Conservation (phyloP, 2,888 invertebrate genomes). For the Lasioglossum lativentre region DNA sequence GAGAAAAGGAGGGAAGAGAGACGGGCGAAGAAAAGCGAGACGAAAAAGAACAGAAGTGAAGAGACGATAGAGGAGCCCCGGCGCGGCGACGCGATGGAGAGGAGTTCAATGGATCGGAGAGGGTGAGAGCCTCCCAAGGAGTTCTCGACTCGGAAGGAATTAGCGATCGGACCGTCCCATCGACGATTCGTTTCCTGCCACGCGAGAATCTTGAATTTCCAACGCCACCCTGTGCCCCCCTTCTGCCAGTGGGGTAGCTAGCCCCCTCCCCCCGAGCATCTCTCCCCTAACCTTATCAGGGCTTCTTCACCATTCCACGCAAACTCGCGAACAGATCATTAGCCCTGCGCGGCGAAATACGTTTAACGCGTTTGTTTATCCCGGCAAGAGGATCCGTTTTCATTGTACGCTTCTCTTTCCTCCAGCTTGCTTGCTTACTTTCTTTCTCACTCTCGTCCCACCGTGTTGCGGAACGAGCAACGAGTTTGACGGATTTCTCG, state of each 20-base stretch:
- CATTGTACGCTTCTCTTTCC: background rate
- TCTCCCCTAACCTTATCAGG: background rate
- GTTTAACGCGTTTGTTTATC: slow-evolving; percentile 47
- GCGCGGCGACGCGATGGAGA: slow-evolving; percentile 36
- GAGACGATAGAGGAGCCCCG: slow-evolving; percentile 32
- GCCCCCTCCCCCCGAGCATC: slow-evolving; percentile 3
- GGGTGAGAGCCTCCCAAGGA: slow-evolving; percentile 56
- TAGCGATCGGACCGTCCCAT: slow-evolving; percentile 70
- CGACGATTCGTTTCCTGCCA: slow-evolving; percentile 66
- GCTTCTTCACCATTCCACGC: background rate
- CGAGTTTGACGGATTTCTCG: background rate
- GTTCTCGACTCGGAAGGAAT: slow-evolving; percentile 70
- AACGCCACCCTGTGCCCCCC: background rate
- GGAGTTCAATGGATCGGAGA: slow-evolving; percentile 65
- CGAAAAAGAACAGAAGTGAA: slow-evolving; percentile 52
- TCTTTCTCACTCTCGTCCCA: background rate
- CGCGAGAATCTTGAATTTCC: slow-evolving; percentile 59
- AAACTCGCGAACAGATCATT: slow-evolving; percentile 56
- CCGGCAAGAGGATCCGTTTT: background rate
- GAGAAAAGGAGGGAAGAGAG: slow-evolving; percentile 47
- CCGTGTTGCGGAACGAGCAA: no score
- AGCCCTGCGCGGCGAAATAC: slow-evolving; percentile 40
- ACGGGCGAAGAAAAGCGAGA: slow-evolving; percentile 52
- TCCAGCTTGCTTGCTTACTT: background rate
- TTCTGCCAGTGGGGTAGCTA: background rate